Base-by-base conservation (phyloP, 2,888 invertebrate species). In the Acanthacorydalis orientalis region DNA sequence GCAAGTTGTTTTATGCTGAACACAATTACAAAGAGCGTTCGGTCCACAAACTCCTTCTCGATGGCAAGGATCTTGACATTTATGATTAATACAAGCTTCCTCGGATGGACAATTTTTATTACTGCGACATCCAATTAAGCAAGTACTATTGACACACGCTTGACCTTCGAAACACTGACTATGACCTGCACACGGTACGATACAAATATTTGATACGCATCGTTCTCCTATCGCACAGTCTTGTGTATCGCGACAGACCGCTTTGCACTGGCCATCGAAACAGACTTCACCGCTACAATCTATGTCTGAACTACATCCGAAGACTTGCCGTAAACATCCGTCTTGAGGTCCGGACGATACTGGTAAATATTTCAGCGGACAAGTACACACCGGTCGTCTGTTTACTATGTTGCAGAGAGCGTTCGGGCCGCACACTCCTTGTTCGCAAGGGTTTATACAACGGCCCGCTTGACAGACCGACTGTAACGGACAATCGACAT, bases 241-340 rank as follows among this genome's bases (percentile, higher is more conserved):
- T 46, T 75, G 74, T 32, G 76, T 72, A 58, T 80, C 77, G 52
- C 80, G 75, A 57, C 90, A 91, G 16, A 87, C 83, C 12, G 81
- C 73, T 63, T 83, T 80, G 60, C 92, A 92, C 61, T 90, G 87
- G 8, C 83, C 83, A 56, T 83, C 81, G 39, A 79, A 75, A 62
- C 91, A 92, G 38, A 83, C 73, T 54, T 83, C 83, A 40, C 80
- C 83, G 38, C 75, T 77, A 57, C 92, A 92, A 51, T 90, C 87
- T 9, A 71, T 60, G 60, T 91, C 88, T 11, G 68, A 70, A 1
- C 60, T 58, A 56, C 92, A 92, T 43, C 71, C 68, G 11, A 76
- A 70, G 10, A 78, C 69, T 37, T 74, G 72, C 55, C 88, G 76
- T 11, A 82, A 75, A 59, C 91, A 92, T 1, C 83, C 84, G 49